Evolutionary conservation across 2,113 vertebrate species (phyloP), one percentile per base, ranked within the genome.

Genomic region (Nansenia antarctica): DNA sequence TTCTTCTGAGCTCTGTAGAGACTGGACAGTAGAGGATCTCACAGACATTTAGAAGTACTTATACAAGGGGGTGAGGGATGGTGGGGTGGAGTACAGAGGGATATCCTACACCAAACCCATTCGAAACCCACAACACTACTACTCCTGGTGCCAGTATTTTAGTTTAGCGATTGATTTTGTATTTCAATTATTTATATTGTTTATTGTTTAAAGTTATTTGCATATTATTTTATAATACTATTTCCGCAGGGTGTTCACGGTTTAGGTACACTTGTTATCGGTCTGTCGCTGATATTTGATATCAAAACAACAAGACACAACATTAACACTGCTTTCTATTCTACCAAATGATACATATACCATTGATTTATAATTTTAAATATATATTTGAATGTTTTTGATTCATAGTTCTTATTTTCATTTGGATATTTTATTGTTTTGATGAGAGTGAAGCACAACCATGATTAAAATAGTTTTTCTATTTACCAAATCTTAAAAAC

Each of bases 161-260:
- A 22, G 12, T 65, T n/a, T 66, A 22, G 12, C 53, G 1, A 6
- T 32, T 32, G 5, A 6, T 60, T 35, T 60, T 34, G 9, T 30
- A 76, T 79, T 62, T 9, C 3, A 61, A 65, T 53, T 74, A 67
- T 81, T 77, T 81, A 79, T 82, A 77, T 60, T 66, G 49, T 68
- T 70, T 82, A 77, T 60, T 66, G 49, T 68, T 70, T 29, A 64
- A 69, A 26, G 15, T 34, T 65, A 37, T 71, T 82, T 64, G 20
- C 34, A 26, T 45, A 15, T 30, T 49, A n/a, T 67, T 57, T 3
- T 55, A n/a, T 59, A 14, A 18, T 14, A 31, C 15, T 31, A 31
- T 32, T 34, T 69, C 26, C 61, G 18, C 42, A 45, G 26, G 45
- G 8, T 7, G 6, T 49, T 49, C 45, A 49, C 45, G 15, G 9